Percentiles rank a stretch among this genome's conserved stretches.
phyloP scores from a whole-genome alignment of 2,113 vertebrate genomes.

The Platichthys flesus region DNA sequence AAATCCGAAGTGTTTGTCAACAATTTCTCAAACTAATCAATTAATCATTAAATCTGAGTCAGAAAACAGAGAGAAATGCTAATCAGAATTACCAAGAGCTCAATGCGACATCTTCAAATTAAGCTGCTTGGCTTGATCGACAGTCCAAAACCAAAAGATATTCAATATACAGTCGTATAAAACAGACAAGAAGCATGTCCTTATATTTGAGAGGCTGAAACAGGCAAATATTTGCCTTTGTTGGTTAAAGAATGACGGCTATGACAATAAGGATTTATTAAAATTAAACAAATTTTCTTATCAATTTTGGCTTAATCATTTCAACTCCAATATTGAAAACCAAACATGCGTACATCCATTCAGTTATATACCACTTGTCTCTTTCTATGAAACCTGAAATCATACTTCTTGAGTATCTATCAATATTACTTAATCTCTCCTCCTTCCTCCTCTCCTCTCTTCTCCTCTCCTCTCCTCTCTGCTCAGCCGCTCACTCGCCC shows the following conservation, averaged over 20 bases:
- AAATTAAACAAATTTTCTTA: background rate
- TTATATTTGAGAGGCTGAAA: too few species aligned
- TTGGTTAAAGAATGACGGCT: too few species aligned
- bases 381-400: background rate
- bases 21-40: too few species aligned
- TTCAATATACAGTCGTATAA: conserved; percentile 6
- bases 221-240: too few species aligned
- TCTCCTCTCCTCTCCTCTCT: conserved; percentile 28
- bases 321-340: conserved; percentile 8
- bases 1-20: too few species aligned
- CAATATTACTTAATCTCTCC: background rate
- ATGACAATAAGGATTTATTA: background rate
- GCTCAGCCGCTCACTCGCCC: conserved; percentile 57
- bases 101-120: background rate
- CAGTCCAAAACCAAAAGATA: background rate
- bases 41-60: too few species aligned
- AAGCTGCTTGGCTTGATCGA: background rate
- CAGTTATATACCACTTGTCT: background rate
- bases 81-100: background rate
- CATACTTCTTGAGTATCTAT: background rate
- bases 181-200: background rate
- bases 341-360: conserved; percentile 13
- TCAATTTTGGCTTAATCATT: background rate
- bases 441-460: conserved; percentile 7
- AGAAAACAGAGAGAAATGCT: too few species aligned